A percentile compares a stretch with the other conserved stretches of the same genome.
Conservation (phyloP, 1,140 invertebrate genomes). For the Pollicipes pollicipes region DNA sequence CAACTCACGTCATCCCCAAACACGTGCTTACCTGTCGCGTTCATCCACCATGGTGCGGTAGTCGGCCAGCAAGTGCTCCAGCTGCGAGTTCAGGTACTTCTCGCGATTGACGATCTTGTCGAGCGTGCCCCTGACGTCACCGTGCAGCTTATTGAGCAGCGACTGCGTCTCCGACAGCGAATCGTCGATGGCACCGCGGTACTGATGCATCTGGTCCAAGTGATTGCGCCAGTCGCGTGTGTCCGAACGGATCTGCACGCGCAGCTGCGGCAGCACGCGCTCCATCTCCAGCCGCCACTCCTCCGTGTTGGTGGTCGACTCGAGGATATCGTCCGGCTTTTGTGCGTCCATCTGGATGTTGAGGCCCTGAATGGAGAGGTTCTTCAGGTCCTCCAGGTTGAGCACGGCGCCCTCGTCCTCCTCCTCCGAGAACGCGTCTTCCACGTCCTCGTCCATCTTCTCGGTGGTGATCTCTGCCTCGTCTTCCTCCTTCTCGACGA, state of each 20-base stretch:
- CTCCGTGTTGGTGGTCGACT: constrained; percentile 35
- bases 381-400: constrained; percentile 40
- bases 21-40: not conserved
- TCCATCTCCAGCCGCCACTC: constrained; percentile 77
- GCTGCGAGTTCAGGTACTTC: constrained; percentile 69
- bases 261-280: constrained; percentile 67
- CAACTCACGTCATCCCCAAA: constrained; percentile 15
- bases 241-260: constrained; percentile 39
- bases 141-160: constrained; percentile 56
- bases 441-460: constrained; percentile 63
- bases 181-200: constrained; percentile 46
- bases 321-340: constrained; percentile 35
- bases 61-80: constrained; percentile 51
- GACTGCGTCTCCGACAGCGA: constrained; percentile 42
- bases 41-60: constrained; percentile 35
- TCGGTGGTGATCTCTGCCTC: constrained; percentile 28
- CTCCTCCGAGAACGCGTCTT: constrained; percentile 40
- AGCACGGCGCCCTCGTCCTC: constrained; percentile 48
- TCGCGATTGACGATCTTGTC: constrained; percentile 70
- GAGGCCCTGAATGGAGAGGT: constrained; percentile 13
- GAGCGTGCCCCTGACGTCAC: constrained; percentile 52
- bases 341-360: constrained; percentile 19
- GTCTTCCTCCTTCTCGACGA: constrained; percentile 12
- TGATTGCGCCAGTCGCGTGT: constrained; percentile 69
- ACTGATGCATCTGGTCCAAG: constrained; percentile 67